phyloP scores from a whole-genome alignment of 2,888 invertebrate genomes.

The Pristionchus exspectatus region DNA sequence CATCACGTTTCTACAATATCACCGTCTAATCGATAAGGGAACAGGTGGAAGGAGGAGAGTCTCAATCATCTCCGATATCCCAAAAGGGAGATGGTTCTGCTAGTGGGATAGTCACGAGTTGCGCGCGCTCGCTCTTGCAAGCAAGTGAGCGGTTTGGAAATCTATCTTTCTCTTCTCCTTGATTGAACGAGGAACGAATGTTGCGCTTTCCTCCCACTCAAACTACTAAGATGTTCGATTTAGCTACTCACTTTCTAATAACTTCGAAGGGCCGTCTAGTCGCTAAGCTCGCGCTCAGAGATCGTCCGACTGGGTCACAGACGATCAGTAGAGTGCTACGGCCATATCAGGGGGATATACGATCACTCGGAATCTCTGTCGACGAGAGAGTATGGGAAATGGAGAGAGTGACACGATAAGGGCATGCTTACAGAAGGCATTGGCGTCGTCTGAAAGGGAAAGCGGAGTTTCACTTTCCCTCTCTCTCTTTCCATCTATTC shows the following conservation, averaged over 20 bases:
- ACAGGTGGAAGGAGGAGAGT: neutral
- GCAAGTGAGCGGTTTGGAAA: conserved; percentile 28
- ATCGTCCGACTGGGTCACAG: neutral
- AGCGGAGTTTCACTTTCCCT: conserved; percentile 12
- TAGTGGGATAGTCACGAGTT: neutral
- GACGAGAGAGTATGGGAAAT: neutral
- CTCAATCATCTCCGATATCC: neutral
- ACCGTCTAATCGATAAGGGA: neutral
- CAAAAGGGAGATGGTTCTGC: conserved; percentile 18
- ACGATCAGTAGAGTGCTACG: neutral
- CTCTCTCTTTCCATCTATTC: neutral
- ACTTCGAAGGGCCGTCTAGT: neutral
- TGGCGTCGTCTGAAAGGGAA: conserved; percentile 43
- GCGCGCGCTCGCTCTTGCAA: neutral
- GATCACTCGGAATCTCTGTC: neutral
- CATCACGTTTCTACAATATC: neutral
- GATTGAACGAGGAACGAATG: neutral
- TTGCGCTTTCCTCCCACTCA: conserved; percentile 18
- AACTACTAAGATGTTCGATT: neutral
- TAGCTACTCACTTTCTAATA: neutral
- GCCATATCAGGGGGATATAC: neutral
- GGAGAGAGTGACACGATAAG: conserved; percentile 12
- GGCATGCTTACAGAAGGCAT: conserved; percentile 10
- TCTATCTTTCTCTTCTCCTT: neutral
- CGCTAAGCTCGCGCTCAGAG: neutral